Base-by-base conservation (phyloP, 2,797 vertebrate species). In the Oophaga sylvatica region DNA sequence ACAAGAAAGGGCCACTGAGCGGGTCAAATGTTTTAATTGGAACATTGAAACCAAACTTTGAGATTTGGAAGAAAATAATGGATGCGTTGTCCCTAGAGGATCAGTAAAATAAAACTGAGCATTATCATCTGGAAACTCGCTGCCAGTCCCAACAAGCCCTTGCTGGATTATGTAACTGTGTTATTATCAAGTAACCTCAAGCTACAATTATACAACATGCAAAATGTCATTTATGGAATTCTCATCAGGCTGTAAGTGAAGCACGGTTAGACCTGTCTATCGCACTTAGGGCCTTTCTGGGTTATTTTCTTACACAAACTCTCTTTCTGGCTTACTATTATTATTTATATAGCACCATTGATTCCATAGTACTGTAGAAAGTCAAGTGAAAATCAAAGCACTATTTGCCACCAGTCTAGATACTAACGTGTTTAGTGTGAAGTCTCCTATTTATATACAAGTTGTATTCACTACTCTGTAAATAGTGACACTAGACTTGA, bases 121-220 rank as follows among this genome's bases (percentile, higher is more conserved):
- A 82, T 76, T 86, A 70, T 63, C 71, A 83, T 89, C 71, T 82
- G 62, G 35, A 89, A 59, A 20, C 77, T 70, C n/a, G 45, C 79
- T 78, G 59, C 71, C 71, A 89, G 80, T 59, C 80, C 48, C n/a
- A 9, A 20, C 88, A 89, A 82, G 80, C 60, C 79, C 60, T 85
- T 76, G 15, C 70, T 77, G 70, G 79, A 68, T 89, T 89, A 89
- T 81, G 84, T 79, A 89, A 89, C 84, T 63, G 26, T 80, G 77
- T 68, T 85, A 59, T 88, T 88, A 85, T 88, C 82, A 67, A 85
- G 77, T 88, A 88, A 85, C 87, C 78, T 67, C 70, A 73, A 88
- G 87, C 83, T 85, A 88, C 76, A 85, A 81, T 88, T 85, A 81
- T 80, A 81, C 53, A 86, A 83, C 84, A 86, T 70, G 73, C 35